These are phyloP conservation scores for Eupeodes corollae DNA, from an alignment of 1,140 invertebrate genomes.

Conservation along the genomic window DNA sequence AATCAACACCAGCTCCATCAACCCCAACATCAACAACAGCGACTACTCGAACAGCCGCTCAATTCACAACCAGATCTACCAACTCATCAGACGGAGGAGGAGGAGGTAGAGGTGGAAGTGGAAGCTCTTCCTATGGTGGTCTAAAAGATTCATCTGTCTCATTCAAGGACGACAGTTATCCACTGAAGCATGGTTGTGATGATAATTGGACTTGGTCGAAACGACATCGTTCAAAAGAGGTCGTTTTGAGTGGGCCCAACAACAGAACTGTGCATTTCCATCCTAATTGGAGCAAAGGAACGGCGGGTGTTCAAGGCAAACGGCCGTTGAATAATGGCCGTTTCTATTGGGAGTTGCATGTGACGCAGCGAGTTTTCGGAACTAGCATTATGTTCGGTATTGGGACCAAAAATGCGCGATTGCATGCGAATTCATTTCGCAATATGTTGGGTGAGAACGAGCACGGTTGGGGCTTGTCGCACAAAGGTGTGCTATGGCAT, in stretches of 20 bases:
- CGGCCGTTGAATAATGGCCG: conserved; percentile 49
- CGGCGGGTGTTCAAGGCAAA: conserved; percentile 55
- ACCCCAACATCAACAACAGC: conserved; percentile 8
- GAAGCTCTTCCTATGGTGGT: not conserved
- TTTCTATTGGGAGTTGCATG: conserved; percentile 58
- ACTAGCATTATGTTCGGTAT: conserved; percentile 72
- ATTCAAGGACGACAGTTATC: conserved; percentile 11
- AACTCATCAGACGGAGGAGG: conserved; percentile 3
- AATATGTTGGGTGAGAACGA: conserved; percentile 61
- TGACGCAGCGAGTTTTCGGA: conserved; percentile 57
- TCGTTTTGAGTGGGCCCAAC: conserved; percentile 44
- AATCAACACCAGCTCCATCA: conserved; percentile 14
- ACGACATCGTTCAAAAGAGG: conserved; percentile 51
- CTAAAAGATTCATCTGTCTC: conserved; percentile 10
- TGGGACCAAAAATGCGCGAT: conserved; percentile 48
- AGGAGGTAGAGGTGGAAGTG: not conserved
- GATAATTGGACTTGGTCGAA: conserved; percentile 58
- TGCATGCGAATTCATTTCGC: conserved; percentile 54
- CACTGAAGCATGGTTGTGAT: conserved; percentile 37
- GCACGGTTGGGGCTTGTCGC: conserved; percentile 60
- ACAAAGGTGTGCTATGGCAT: conserved; percentile 64
- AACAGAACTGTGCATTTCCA: conserved; percentile 51
- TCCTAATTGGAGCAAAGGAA: conserved; percentile 65
- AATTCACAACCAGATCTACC: conserved; percentile 1
- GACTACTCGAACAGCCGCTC: conserved; percentile 13